phyloP scores from a whole-genome alignment of 2,888 invertebrate genomes.

The Operophtera brumata region DNA sequence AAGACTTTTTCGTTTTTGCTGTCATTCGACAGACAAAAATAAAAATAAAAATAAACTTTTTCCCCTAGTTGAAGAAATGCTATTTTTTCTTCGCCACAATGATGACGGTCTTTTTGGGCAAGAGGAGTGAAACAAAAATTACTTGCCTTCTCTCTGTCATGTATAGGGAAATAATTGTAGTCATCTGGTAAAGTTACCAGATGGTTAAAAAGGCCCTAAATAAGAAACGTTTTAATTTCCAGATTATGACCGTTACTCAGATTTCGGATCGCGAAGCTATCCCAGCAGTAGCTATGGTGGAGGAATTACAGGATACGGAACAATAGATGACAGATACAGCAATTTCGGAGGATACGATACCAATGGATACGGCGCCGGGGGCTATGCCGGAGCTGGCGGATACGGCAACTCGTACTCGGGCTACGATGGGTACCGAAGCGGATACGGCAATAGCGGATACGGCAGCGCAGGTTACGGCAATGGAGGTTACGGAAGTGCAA shows the following conservation, averaged over 20 bases:
- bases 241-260: conserved; percentile 56
- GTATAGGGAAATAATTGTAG: too few species aligned
- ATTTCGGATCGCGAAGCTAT: conserved; percentile 57
- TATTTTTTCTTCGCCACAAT: too few species aligned
- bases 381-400: conserved; percentile 22
- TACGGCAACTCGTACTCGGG: conserved; percentile 16
- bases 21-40: too few species aligned
- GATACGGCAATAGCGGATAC: conserved; percentile 33
- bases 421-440: conserved; percentile 26
- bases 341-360: conserved; percentile 37
- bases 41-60: too few species aligned
- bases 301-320: conserved; percentile 24
- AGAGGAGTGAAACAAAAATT: too few species aligned
- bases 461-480: conserved; percentile 20
- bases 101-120: too few species aligned
- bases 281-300: conserved; percentile 46
- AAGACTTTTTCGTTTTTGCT: too few species aligned
- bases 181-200: too few species aligned
- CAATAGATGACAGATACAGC: conserved; percentile 31
- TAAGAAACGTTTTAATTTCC: conserved; percentile 25
- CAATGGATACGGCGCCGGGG: conserved; percentile 55
- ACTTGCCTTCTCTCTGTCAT: too few species aligned
- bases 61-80: too few species aligned
- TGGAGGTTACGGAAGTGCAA: conserved; percentile 14
- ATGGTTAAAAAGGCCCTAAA: too few species aligned